Base-by-base conservation (phyloP, 1,140 invertebrate species). In the Pseudoatta argentina region DNA sequence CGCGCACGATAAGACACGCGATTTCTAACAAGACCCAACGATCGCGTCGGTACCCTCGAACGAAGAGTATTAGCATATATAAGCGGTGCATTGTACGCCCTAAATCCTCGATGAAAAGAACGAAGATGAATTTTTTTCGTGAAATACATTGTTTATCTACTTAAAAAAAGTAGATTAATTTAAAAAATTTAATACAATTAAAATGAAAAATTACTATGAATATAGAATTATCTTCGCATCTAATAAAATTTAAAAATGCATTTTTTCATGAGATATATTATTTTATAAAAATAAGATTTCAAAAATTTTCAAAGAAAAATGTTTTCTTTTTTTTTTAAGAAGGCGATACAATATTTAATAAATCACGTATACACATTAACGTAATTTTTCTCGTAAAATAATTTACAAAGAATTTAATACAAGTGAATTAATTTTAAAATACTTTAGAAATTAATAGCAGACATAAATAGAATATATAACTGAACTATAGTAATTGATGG, bases 21-120 rank as follows among this genome's bases (percentile, higher is more conserved):
- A 82, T 82, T 82, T 4, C 39, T 30, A 82, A 72, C n/a, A 30
- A 78, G 39, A 51, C 10, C 7, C 61, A 18, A 57, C 30, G 48
- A 67, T 67, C 12, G 12, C 44, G 44, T 39, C 27, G 48, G 12
- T 72, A 48, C 2, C 55, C 55, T 73, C 73, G 53, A 59, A 72
- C 39, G 24, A 73, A 75, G 10, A 18, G 10, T 30, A 77, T 0
- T 57, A 27, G 5, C 10, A 8, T 39, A 24, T 53, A 48, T 30
- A 48, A 48, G 6, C 21, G 59, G n/a, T 30, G 24, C 61, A 78
- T 39, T 18, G 64, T 69, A 69, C 10, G 61, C n/a, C 4, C 2
- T 21, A 69, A 69, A 34, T 1, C 3, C 12, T 67, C 18, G 48
- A 69, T 21, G 16, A 27, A 79, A 67, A 21, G 14, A 16, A 27